Conservation (phyloP, 23 tunicate genomes). For the Halocynthia aurantium region DNA sequence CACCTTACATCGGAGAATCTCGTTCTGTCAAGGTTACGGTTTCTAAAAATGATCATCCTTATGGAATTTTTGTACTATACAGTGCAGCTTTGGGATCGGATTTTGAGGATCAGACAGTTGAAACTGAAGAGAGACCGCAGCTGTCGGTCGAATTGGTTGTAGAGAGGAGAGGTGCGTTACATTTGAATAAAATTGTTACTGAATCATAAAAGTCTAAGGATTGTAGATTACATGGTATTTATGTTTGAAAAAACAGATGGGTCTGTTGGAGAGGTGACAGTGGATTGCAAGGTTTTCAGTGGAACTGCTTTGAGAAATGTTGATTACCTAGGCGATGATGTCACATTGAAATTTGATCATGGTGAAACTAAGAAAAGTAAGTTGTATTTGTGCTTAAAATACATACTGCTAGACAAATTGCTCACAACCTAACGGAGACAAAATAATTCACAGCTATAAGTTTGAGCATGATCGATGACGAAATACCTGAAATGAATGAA, state of each 20-base stretch:
- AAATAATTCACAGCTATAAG: constrained; percentile 48
- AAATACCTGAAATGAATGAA: constrained; percentile 64
- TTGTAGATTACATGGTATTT: not conserved
- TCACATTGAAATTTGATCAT: constrained; percentile 63
- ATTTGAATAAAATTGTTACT: not conserved
- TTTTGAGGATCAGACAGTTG: constrained; percentile 14
- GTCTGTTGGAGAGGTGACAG: constrained; percentile 59
- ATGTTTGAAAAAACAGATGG: constrained; percentile 38
- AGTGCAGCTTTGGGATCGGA: constrained; percentile 4
- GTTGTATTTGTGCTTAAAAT: not conserved
- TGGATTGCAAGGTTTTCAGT: constrained; percentile 58
- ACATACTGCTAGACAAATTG: not conserved
- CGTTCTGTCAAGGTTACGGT: constrained; percentile 32
- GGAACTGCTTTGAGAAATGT: constrained; percentile 57
- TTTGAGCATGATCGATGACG: constrained; percentile 50
- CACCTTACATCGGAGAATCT: constrained; percentile 25
- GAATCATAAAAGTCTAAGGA: not conserved
- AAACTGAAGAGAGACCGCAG: constrained; percentile 58
- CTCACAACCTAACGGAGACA: not conserved
- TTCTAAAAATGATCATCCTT: constrained; percentile 61
- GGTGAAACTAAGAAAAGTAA: constrained; percentile 70
- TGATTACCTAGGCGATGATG: constrained; percentile 84
- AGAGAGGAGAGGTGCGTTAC: constrained; percentile 54
- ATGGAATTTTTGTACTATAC: constrained; percentile 49
- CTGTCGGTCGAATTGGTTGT: constrained; percentile 58